Percentiles rank a stretch among this genome's conserved stretches.
Conservation (phyloP, 2,113 vertebrate genomes). For the Pachyramphus minor region DNA sequence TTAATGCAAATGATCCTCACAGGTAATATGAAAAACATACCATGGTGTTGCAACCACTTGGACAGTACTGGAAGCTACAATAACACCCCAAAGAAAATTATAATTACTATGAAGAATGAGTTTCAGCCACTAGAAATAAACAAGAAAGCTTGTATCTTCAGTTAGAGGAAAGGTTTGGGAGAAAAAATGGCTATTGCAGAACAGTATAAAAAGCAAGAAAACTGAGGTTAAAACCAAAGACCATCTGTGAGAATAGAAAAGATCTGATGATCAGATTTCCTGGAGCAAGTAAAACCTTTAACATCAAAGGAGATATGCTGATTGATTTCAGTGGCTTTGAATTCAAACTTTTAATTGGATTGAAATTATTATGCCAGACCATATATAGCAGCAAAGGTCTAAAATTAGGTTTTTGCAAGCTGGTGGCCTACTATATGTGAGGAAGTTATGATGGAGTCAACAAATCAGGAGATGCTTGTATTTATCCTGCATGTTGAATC, state of each 20-base stretch:
- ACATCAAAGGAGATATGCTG: not conserved
- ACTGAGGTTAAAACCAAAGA: not conserved
- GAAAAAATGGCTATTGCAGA: not conserved
- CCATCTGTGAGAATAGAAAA: not conserved
- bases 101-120: not conserved
- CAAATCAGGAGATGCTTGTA: not conserved
- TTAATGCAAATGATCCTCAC: not conserved
- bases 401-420: not conserved
- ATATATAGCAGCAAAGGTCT: not conserved
- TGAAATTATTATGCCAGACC: not conserved
- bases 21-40: not conserved
- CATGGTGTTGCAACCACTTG: not conserved
- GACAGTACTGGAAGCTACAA: not conserved
- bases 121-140: not conserved
- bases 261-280: not conserved
- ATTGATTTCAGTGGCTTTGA: not conserved
- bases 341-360: not conserved
- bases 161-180: not conserved
- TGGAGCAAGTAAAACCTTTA: not conserved
- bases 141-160: not conserved
- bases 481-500: not conserved
- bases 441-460: not conserved
- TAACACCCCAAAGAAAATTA: not conserved
- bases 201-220: not conserved
- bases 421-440: not conserved